phyloP scores from a whole-genome alignment of 2,888 invertebrate genomes.

The Epirrita christyi region DNA sequence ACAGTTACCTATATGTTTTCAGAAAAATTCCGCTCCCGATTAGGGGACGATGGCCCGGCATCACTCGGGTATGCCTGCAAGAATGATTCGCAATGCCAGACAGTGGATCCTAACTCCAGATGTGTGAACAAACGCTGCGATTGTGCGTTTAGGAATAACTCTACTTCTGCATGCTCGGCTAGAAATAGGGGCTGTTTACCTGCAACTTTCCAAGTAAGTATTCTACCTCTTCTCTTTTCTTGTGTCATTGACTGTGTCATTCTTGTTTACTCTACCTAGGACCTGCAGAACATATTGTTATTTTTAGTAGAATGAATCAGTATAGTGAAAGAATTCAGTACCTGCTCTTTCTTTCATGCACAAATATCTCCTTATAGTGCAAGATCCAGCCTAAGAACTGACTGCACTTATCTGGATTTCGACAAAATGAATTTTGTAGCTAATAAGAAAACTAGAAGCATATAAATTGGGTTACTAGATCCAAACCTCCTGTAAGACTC shows the following conservation, averaged over 20 bases:
- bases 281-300: no score
- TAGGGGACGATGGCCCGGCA: slow-evolving; percentile 80
- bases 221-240: neutral
- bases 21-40: slow-evolving; percentile 75
- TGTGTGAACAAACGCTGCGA: slow-evolving; percentile 92
- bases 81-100: slow-evolving; percentile 91
- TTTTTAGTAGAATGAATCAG: no score
- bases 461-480: no score
- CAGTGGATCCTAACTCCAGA: slow-evolving; percentile 90
- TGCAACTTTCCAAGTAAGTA: slow-evolving; percentile 91
- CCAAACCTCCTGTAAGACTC: no score
- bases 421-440: no score
- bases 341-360: no score
- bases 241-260: no score
- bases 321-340: neutral
- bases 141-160: slow-evolving; percentile 86
- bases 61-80: slow-evolving; percentile 92
- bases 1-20: slow-evolving; percentile 36
- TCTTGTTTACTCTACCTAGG: no score
- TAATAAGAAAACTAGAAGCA: no score
- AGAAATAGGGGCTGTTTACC: slow-evolving; percentile 91
- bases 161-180: slow-evolving; percentile 88
- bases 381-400: no score
- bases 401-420: no score
- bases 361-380: no score